These are phyloP conservation scores for Mimachlamys varia DNA, from an alignment of 2,888 invertebrate genomes.

Conservation along the genomic window DNA sequence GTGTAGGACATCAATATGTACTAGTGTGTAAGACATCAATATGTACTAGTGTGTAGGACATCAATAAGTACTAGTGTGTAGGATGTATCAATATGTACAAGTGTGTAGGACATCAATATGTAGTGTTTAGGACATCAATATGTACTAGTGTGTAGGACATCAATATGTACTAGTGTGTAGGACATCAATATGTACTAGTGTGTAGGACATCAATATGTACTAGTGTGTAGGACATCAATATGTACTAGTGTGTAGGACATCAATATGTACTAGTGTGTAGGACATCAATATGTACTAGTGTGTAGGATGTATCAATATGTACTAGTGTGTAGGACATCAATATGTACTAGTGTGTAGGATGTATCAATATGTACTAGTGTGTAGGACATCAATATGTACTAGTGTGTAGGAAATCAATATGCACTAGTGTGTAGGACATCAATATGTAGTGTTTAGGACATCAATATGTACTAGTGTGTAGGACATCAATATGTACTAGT, in stretches of 20 bases:
- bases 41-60: not conserved
- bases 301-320: not conserved
- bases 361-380: not conserved
- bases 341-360: not conserved
- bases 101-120: not conserved
- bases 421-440: not conserved
- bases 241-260: not conserved
- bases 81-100: too few species aligned
- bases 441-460: too few species aligned
- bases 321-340: not conserved
- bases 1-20: not conserved
- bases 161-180: not conserved
- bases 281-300: not conserved
- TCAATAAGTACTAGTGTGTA: not conserved
- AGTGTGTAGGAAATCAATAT: not conserved
- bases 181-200: not conserved
- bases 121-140: not conserved
- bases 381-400: not conserved
- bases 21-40: not conserved
- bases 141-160: not conserved
- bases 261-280: not conserved
- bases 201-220: too few species aligned
- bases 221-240: not conserved
- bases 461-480: not conserved
- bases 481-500: not conserved